Conservation (phyloP, 2,113 vertebrate genomes). For the Syrrhaptes paradoxus region DNA sequence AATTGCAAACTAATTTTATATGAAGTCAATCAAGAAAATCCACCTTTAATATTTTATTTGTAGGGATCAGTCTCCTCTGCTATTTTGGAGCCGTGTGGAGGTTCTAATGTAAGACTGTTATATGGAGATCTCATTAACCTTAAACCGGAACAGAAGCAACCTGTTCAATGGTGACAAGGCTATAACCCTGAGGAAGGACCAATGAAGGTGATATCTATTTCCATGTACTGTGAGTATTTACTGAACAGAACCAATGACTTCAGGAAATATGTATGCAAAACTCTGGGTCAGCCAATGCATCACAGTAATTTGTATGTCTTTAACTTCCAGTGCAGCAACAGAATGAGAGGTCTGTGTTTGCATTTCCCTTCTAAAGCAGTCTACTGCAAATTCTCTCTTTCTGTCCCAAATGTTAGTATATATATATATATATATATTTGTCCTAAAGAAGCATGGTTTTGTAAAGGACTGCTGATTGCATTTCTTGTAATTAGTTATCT, state of each 20-base stretch:
- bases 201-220: background rate
- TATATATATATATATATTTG: accelerated
- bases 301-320: background rate
- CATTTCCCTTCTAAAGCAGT: background rate
- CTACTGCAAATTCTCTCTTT: background rate
- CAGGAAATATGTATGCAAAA: background rate
- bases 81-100: background rate
- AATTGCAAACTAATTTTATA: slow-evolving; percentile 15
- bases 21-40: background rate
- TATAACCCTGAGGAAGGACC: background rate
- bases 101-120: background rate
- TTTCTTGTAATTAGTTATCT: background rate
- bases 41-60: slow-evolving; percentile 16
- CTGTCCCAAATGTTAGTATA: background rate
- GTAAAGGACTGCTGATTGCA: background rate
- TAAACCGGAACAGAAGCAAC: background rate
- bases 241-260: background rate
- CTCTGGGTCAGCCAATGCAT: background rate
- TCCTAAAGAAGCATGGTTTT: background rate
- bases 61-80: background rate
- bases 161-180: background rate
- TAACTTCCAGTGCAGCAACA: background rate
- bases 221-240: background rate
- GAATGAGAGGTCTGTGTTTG: background rate
- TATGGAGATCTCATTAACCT: background rate